Evolutionary conservation across 2,888 invertebrate genomes (phyloP).

Genomic region (Dromius quadrimaculatus): DNA sequence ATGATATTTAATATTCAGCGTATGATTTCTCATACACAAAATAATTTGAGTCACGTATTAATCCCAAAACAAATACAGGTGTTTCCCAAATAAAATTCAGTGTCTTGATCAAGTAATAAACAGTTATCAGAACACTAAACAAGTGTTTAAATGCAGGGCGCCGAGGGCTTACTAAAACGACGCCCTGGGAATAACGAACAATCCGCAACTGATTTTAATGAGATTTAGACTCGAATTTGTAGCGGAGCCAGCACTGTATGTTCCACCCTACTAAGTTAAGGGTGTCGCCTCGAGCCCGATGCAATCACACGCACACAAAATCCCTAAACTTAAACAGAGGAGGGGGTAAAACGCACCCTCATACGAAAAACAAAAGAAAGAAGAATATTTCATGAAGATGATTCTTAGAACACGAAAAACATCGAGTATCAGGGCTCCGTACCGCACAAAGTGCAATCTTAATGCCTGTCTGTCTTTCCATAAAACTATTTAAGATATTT

Average conservation of each 20-base stretch:
- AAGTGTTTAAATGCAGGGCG: conserved; percentile 21
- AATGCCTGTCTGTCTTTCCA: too few relatives aligned
- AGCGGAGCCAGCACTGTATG: conserved; percentile 10
- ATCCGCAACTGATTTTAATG: conserved; percentile 55
- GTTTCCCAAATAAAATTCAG: too few relatives aligned
- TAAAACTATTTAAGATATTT: too few relatives aligned
- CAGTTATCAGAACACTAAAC: conserved; percentile 21
- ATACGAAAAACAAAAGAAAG: neutral
- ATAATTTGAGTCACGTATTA: too few relatives aligned
- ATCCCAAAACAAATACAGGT: too few relatives aligned
- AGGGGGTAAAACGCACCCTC: conserved; percentile 16
- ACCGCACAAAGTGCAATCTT: too few relatives aligned
- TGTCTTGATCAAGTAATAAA: conserved; percentile 37
- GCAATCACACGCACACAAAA: conserved; percentile 37
- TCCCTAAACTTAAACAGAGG: neutral
- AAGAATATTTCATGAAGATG: too few relatives aligned
- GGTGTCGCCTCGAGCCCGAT: too few relatives aligned
- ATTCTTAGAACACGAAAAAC: too few relatives aligned
- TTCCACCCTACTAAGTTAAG: neutral
- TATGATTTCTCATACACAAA: neutral
- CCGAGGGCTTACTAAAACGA: conserved; percentile 13
- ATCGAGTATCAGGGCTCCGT: too few relatives aligned
- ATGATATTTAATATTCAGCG: conserved; percentile 11
- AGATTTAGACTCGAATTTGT: conserved; percentile 54
- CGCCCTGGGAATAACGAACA: conserved; percentile 54